Evolutionary conservation across 1,140 invertebrate species (phyloP).

Genomic region (Uloborus diversus): DNA sequence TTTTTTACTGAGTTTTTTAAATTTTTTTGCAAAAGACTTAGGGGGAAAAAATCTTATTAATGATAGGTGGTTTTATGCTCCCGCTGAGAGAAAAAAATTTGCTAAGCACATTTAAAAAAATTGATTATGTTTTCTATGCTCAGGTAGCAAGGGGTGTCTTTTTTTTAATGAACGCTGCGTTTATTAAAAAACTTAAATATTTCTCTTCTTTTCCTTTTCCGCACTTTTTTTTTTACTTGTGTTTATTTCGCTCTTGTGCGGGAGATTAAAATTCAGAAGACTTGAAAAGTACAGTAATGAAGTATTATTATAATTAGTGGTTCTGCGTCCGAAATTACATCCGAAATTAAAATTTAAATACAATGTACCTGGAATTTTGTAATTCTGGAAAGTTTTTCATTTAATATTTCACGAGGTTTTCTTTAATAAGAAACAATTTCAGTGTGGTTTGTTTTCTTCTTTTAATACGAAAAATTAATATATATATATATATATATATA

Average conservation of each 20-base stretch:
- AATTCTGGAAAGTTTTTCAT: too few relatives aligned
- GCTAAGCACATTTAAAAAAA: constrained; percentile 55
- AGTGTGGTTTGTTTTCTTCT: too few relatives aligned
- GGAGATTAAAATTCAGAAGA: constrained; percentile 46
- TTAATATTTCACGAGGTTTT: too few relatives aligned
- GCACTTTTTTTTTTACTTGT: background rate
- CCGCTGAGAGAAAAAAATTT: constrained; percentile 6
- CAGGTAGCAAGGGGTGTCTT: constrained; percentile 43
- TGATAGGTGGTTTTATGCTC: constrained; percentile 50
- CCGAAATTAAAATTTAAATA: constrained; percentile 54
- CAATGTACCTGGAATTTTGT: background rate
- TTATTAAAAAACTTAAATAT: constrained; percentile 41
- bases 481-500: too few relatives aligned
- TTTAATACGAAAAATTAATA: too few relatives aligned
- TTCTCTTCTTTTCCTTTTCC: background rate
- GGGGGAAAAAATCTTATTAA: constrained; percentile 53
- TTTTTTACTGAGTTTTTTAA: constrained; percentile 28
- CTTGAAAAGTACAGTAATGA: constrained; percentile 34
- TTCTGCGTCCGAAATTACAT: constrained; percentile 33
- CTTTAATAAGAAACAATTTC: too few relatives aligned
- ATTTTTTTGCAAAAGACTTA: background rate
- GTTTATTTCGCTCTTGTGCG: background rate
- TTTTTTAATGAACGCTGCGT: constrained; percentile 49
- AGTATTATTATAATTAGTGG: constrained; percentile 57
- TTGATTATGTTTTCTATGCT: constrained; percentile 49